Conservation (phyloP, 2,797 vertebrate genomes). For the Lagocephalus sceleratus region DNA sequence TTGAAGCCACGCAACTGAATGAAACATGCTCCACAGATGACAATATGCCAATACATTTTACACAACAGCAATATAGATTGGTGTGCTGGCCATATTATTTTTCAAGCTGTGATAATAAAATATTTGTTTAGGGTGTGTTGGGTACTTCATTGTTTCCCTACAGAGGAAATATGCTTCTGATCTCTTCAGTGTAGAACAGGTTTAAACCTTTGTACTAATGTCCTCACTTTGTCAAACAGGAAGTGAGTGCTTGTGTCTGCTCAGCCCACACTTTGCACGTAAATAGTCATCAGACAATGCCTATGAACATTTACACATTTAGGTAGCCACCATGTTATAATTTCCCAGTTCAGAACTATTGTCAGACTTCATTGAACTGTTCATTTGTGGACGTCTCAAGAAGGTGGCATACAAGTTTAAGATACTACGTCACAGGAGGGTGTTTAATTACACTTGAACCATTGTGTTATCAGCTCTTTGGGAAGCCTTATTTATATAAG, state of each 20-base stretch:
- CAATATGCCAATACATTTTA: slow-evolving; percentile 8
- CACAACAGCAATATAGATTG: neutral
- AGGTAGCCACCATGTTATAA: neutral
- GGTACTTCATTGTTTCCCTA: slow-evolving; percentile 26
- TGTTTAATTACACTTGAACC: slow-evolving; percentile 28
- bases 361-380: neutral
- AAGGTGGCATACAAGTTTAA: slow-evolving; percentile 52
- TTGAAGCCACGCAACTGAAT: neutral
- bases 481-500: slow-evolving; percentile 21
- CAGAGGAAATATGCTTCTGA: slow-evolving; percentile 32
- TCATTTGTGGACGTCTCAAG: slow-evolving; percentile 4
- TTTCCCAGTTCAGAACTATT: too few species aligned
- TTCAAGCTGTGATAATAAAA: neutral
- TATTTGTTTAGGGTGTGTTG: slow-evolving; percentile 31
- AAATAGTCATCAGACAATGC: neutral
- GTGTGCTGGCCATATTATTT: neutral
- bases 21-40: neutral
- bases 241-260: neutral
- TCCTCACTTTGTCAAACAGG: neutral
- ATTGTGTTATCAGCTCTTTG: neutral
- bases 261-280: too few species aligned
- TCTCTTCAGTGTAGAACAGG: slow-evolving; percentile 1
- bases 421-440: slow-evolving; percentile 41
- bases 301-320: neutral
- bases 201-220: neutral